A percentile compares a stretch with the other conserved stretches of the same genome.
phyloP scores from a whole-genome alignment of 2,888 invertebrate species.

The Tenthredo scrophulariae region DNA sequence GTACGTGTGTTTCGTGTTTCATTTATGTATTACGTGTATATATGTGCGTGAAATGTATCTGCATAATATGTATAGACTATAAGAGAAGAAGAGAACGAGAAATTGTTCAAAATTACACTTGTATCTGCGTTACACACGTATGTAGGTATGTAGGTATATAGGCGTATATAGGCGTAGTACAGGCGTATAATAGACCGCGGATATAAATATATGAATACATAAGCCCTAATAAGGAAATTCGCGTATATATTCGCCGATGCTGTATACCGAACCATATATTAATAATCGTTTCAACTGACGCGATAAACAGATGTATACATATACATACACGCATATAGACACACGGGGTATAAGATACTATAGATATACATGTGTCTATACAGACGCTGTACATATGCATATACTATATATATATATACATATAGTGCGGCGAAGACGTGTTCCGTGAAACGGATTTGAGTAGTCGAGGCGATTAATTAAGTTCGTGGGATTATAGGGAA shows the following conservation, averaged over 20 bases:
- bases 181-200: not conserved
- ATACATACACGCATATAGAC: slow-evolving; percentile 1
- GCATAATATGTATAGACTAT: slow-evolving; percentile 2
- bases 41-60: not conserved
- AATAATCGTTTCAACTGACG: not conserved
- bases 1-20: not conserved
- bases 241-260: not conserved
- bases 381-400: not conserved
- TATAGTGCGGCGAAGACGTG: not conserved
- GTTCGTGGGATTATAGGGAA: not conserved
- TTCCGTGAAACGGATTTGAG: not conserved
- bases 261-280: not conserved
- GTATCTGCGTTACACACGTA: not conserved
- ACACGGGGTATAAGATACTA: not conserved
- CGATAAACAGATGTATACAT: slow-evolving; percentile 8
- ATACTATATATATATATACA: not conserved
- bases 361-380: not conserved
- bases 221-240: not conserved
- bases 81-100: not conserved
- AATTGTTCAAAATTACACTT: not conserved
- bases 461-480: not conserved
- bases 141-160: not conserved
- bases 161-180: not conserved
- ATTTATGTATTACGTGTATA: not conserved
- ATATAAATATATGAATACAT: not conserved